Conservation (phyloP, 2,797 vertebrate genomes). For the Labeo calbasu region DNA sequence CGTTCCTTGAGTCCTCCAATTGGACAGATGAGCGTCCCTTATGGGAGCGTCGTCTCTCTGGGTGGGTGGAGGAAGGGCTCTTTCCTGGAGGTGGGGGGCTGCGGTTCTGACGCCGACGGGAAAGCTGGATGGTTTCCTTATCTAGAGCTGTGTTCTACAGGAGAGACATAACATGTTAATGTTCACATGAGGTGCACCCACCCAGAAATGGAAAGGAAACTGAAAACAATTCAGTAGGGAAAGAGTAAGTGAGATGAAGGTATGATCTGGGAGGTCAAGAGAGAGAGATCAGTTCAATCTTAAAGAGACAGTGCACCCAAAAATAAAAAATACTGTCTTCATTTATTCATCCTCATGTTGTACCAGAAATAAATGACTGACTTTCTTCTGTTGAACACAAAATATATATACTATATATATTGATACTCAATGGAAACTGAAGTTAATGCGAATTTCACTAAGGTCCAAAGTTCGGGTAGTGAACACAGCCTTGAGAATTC, state of each 20-base stretch:
- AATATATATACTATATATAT: not conserved
- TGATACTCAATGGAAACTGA: too few relatives aligned
- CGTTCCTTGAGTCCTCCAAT: slow-evolving; percentile 57
- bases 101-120: slow-evolving; percentile 68
- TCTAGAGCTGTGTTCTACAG: slow-evolving; percentile 97
- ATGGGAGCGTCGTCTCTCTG: slow-evolving; percentile 39
- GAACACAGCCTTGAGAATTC: not conserved
- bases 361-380: not conserved
- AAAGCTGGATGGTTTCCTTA: slow-evolving; percentile 88
- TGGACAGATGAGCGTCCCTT: slow-evolving; percentile 52
- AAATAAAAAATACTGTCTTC: not conserved
- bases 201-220: slow-evolving; percentile 6
- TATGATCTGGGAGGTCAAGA: slow-evolving; percentile 5
- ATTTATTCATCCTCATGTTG: not conserved
- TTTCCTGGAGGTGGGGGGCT: slow-evolving; percentile 52
- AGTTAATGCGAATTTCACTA: not conserved
- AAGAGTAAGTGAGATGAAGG: slow-evolving; percentile 35
- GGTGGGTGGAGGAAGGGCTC: slow-evolving; percentile 47
- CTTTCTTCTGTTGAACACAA: not conserved
- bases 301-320: slow-evolving; percentile 7
- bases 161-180: slow-evolving; percentile 42
- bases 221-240: slow-evolving; percentile 4
- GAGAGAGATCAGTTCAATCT: not conserved
- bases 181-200: slow-evolving; percentile 21
- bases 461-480: not conserved